Evolutionary conservation across 2,113 vertebrate genomes (phyloP), one percentile per base, ranked within the genome.

Genomic region (Megalops atlanticus): DNA sequence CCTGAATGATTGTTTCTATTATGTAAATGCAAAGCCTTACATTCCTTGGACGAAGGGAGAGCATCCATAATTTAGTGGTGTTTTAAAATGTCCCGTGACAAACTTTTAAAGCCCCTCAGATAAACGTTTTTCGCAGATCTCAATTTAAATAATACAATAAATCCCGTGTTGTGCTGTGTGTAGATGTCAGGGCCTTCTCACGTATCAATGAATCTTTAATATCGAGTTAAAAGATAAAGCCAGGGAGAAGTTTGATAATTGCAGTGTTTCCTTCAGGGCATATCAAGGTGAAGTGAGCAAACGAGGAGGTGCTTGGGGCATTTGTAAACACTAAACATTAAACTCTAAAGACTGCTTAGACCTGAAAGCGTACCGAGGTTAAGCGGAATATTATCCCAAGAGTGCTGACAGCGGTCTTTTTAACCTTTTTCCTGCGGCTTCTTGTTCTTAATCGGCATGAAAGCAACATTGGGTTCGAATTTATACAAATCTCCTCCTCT

Each of bases 31-130:
- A 80, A 80, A 49, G 11, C 78, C 35, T 35, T 49, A 43, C 68
- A 38, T 79, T 39, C 35, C n/a, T 77, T 38, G 38, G 52, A 52
- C n/a, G 24, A 77, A 36, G 43, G 41, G 14, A 74, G 10, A 41
- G 14, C 35, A 74, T 71, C 15, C 35, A 52, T 47, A 72, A 72
- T 73, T 73, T 73, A 40, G 35, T 38, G 3, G 2, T 14, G 12
- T 38, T 70, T 47, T 72, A n/a, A 15, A 36, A 38, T 72, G 40
- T n/a, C 78, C 5, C 24, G 18, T 39, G 35, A 21, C 52, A 41
- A 73, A 72, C 68, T 72, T 80, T 64, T 38, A 49, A 54, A 49
- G 21, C 18, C 64, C 33, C 41, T 79, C 15, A 80, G n/a, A 80
- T 21, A 80, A 80, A 52, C 47, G 35, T 2, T 16, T 73, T 73